phyloP scores from a whole-genome alignment of 1,140 invertebrate species.

The Hyles euphorbiae region DNA sequence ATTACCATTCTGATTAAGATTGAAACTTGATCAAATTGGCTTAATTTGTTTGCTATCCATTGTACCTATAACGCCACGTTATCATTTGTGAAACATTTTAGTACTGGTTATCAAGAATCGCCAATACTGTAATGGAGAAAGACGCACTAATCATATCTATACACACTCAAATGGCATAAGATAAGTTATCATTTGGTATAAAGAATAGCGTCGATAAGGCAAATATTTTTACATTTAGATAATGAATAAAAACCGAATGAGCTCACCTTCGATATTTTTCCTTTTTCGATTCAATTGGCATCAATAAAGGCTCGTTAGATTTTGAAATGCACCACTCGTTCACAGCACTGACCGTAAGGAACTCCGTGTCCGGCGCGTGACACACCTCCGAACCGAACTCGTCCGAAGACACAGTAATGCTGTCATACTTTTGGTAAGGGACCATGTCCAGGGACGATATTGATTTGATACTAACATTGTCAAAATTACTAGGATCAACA shows the following conservation, averaged over 20 bases:
- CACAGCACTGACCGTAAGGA: conserved; percentile 69
- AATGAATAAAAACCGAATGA: conserved; percentile 37
- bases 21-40: neutral
- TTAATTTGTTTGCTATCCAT: neutral
- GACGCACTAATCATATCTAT: conserved; percentile 44
- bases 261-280: conserved; percentile 72
- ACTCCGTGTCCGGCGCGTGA: conserved; percentile 63
- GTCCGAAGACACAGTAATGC: conserved; percentile 69
- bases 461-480: conserved; percentile 70
- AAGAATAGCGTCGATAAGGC: conserved; percentile 47
- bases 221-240: conserved; percentile 49
- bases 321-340: conserved; percentile 69
- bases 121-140: conserved; percentile 30
- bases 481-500: conserved; percentile 61
- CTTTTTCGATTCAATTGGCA: conserved; percentile 69
- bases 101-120: conserved; percentile 1
- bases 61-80: neutral
- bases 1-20: conserved; percentile 19
- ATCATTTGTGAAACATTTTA: neutral
- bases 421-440: conserved; percentile 69
- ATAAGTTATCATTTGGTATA: conserved; percentile 54
- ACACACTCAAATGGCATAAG: conserved; percentile 40
- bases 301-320: conserved; percentile 57
- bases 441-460: conserved; percentile 70
- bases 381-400: conserved; percentile 71